phyloP scores from a whole-genome alignment of 2,113 vertebrate species.

The Rhinichthys klamathensis region DNA sequence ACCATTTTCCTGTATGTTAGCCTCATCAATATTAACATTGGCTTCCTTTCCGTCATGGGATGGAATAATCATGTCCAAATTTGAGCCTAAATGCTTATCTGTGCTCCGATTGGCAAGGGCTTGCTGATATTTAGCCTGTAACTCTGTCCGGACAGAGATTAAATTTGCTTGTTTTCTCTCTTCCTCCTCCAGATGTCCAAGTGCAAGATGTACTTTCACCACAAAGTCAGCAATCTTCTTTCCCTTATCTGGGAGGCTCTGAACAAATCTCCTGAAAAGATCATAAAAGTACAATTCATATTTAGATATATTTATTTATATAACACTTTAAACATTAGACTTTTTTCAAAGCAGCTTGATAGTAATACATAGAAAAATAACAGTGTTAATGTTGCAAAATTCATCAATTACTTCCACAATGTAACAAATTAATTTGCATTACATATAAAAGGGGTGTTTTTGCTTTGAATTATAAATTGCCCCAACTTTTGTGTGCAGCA shows the following conservation, averaged over 20 bases:
- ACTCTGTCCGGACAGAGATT: constrained; percentile 76
- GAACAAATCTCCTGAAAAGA: constrained; percentile 82
- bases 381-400: neutral
- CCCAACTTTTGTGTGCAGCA: neutral
- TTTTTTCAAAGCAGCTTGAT: neutral
- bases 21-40: neutral
- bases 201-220: constrained; percentile 78
- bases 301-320: neutral
- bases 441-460: neutral
- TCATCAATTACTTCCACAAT: neutral
- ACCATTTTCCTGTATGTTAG: constrained; percentile 21
- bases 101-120: constrained; percentile 62
- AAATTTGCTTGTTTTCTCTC: constrained; percentile 71
- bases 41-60: neutral
- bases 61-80: neutral
- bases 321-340: too few relatives aligned
- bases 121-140: constrained; percentile 75
- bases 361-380: neutral
- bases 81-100: constrained; percentile 32
- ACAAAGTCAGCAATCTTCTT: constrained; percentile 83
- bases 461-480: neutral
- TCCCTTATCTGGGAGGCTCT: constrained; percentile 89
- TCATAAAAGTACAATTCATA: neutral
- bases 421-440: neutral
- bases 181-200: constrained; percentile 75